These are phyloP conservation scores for Palloptera scutellata DNA, from an alignment of 2,888 invertebrate species.

Conservation along the genomic window DNA sequence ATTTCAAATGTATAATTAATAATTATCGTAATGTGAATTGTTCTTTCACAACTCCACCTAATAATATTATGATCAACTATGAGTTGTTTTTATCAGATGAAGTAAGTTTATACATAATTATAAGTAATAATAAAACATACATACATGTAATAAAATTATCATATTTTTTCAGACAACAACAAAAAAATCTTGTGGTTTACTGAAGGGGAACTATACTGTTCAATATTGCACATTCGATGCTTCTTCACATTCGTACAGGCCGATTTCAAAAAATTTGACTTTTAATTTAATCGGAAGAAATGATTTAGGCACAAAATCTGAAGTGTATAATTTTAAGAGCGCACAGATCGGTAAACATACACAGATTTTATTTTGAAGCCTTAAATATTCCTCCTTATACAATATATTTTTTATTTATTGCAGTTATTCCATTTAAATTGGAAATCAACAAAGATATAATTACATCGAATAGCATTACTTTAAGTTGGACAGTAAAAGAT, in stretches of 20 bases:
- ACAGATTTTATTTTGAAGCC: too few relatives aligned
- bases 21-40: conserved; percentile 78
- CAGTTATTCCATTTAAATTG: conserved; percentile 47
- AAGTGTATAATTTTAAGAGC: background rate
- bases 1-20: conserved; percentile 75
- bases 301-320: background rate
- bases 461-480: conserved; percentile 43
- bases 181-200: too few relatives aligned
- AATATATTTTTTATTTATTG: background rate
- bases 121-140: too few relatives aligned
- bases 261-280: conserved; percentile 2
- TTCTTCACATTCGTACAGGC: too few relatives aligned
- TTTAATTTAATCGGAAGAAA: conserved; percentile 29
- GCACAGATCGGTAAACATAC: conserved; percentile 58
- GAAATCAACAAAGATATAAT: conserved; percentile 38
- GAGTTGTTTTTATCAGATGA: conserved; percentile 51
- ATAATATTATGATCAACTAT: conserved; percentile 68
- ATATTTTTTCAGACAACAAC: too few relatives aligned
- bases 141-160: too few relatives aligned
- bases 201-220: too few relatives aligned
- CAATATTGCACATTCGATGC: too few relatives aligned
- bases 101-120: too few relatives aligned
- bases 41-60: conserved; percentile 71
- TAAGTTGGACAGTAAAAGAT: conserved; percentile 43
- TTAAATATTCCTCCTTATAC: too few relatives aligned